Evolutionary conservation across 2,797 vertebrate species (phyloP).

Genomic region (Carcharodon carcharias): DNA sequence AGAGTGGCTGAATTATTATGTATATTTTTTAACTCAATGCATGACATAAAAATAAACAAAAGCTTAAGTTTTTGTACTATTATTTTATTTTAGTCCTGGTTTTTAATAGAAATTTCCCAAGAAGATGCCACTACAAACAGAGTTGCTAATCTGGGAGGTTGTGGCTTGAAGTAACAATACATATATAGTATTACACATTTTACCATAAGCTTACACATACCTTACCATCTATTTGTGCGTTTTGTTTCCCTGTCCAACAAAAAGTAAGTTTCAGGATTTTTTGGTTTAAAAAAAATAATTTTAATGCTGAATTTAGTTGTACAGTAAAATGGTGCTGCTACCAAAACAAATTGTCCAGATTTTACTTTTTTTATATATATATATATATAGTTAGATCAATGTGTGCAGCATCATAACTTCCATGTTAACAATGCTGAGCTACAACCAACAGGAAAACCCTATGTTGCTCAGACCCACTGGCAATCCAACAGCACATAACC

Average conservation of each 20-base stretch:
- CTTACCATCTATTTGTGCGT: neutral
- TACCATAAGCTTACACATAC: neutral
- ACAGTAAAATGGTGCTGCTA: neutral
- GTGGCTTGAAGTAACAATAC: neutral
- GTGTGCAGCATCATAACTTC: neutral
- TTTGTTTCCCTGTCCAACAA: neutral
- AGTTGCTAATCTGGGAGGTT: neutral
- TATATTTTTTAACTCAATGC: neutral
- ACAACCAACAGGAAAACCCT: neutral
- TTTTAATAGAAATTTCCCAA: neutral
- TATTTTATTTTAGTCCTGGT: slow-evolving; percentile 15
- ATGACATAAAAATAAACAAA: neutral
- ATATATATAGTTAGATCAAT: neutral
- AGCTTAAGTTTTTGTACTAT: neutral
- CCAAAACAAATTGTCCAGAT: neutral
- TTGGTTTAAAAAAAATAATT: neutral
- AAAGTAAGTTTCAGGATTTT: neutral
- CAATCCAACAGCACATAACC: no score
- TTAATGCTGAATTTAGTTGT: neutral
- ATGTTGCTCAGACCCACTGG: neutral
- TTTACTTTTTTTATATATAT: neutral
- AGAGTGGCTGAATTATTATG: neutral
- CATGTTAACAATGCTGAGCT: neutral
- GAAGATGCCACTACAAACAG: neutral
- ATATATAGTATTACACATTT: neutral